Conservation (phyloP, 2,113 vertebrate genomes). For the Zosterops hypoxanthus region DNA sequence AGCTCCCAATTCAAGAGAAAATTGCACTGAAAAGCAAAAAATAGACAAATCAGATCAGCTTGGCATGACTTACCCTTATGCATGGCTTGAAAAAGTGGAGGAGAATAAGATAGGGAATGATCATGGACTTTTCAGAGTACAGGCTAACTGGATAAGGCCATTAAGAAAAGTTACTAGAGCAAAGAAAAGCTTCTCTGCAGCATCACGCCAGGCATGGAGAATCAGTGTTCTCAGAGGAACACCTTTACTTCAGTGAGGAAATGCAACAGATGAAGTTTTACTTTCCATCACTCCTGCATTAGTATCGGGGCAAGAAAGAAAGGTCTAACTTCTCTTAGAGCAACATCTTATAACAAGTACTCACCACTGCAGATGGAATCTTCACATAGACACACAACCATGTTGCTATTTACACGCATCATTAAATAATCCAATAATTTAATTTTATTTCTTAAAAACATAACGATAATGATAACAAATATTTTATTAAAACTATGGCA, state of each 20-base stretch:
- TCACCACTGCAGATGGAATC: neutral
- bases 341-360: neutral
- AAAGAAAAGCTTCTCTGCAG: neutral
- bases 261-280: neutral
- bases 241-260: neutral
- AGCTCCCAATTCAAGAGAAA: neutral
- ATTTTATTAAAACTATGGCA: neutral
- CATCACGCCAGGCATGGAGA: neutral
- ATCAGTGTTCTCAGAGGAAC: neutral
- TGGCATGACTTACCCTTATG: neutral
- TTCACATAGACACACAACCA: neutral
- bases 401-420: neutral
- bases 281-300: neutral
- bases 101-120: neutral
- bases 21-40: neutral
- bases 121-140: neutral
- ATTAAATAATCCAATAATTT: neutral
- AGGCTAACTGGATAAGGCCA: neutral
- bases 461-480: neutral
- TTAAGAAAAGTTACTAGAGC: neutral
- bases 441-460: neutral
- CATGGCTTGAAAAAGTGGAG: neutral
- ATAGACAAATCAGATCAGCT: neutral
- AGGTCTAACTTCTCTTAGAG: neutral
- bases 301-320: neutral